Percentiles rank a stretch among this genome's conserved stretches.
These are phyloP conservation scores for Sylvietta virens DNA, from an alignment of 2,113 vertebrate genomes.

Conservation along the genomic window DNA sequence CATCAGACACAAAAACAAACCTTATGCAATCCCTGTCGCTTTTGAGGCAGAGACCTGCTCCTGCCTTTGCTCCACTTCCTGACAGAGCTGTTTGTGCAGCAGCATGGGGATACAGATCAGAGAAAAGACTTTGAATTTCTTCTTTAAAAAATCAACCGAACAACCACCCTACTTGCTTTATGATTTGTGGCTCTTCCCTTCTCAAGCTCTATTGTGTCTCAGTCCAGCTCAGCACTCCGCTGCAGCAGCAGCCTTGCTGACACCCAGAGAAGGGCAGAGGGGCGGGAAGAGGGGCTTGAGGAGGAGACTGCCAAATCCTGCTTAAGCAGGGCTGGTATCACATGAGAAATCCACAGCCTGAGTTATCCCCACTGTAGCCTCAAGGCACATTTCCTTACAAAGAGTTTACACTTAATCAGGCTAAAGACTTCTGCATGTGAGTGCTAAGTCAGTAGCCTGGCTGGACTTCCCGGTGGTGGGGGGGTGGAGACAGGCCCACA, in stretches of 20 bases:
- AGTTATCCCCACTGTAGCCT: neutral
- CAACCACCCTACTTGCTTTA: neutral
- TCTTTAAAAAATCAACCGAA: neutral
- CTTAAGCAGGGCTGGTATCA: neutral
- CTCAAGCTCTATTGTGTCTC: neutral
- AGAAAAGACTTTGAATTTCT: neutral
- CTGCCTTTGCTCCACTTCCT: neutral
- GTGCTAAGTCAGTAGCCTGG: neutral
- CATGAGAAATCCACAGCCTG: neutral
- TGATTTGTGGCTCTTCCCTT: neutral
- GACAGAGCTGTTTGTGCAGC: neutral
- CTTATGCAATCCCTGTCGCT: neutral
- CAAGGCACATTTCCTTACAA: neutral
- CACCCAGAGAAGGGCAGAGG: neutral
- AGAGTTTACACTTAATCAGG: neutral
- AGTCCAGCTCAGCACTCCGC: neutral
- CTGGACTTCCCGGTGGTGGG: neutral
- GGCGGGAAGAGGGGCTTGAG: neutral
- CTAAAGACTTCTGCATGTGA: neutral
- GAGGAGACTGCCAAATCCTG: neutral
- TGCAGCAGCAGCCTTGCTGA: neutral
- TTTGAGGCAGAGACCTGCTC: neutral
- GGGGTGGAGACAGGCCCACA: neutral
- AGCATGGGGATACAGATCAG: accelerated
- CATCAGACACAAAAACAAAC: neutral